Percentiles rank a stretch among this genome's conserved stretches.
Evolutionary conservation across 1,140 invertebrate species (phyloP).

Genomic region (Metopolophium dirhodum): DNA sequence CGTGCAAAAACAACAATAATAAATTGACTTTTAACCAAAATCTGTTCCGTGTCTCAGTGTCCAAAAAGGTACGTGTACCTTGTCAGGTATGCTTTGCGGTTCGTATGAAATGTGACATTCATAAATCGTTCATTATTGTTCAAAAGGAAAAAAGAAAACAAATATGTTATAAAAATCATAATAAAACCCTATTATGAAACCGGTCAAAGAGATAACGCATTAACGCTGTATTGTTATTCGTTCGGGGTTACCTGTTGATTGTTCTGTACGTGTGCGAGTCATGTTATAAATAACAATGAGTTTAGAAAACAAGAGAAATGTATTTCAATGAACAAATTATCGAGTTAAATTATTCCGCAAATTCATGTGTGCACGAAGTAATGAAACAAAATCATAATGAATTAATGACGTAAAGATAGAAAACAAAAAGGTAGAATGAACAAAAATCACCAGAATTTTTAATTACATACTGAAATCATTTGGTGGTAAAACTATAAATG

Average conservation of each 20-base stretch:
- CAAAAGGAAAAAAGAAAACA: neutral
- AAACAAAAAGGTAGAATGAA: neutral
- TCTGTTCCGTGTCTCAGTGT: neutral
- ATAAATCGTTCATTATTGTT: neutral
- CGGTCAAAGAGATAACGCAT: neutral
- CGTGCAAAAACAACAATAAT: neutral
- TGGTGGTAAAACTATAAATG: neutral
- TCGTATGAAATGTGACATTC: neutral
- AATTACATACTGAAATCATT: neutral
- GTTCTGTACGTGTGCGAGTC: neutral
- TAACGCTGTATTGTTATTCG: conserved; percentile 2
- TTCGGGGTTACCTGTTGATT: neutral
- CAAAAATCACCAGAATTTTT: neutral
- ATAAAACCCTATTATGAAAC: neutral
- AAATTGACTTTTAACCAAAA: neutral
- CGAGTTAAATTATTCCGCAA: neutral
- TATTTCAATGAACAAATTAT: neutral
- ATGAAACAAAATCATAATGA: neutral
- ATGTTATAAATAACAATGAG: neutral
- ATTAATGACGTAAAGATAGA: no score
- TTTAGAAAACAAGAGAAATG: neutral
- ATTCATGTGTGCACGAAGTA: neutral
- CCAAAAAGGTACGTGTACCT: neutral
- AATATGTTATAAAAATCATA: neutral
- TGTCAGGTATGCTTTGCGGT: neutral